Evolutionary conservation across 2,797 vertebrate species (phyloP).

Genomic region (Salmo trutta): DNA sequence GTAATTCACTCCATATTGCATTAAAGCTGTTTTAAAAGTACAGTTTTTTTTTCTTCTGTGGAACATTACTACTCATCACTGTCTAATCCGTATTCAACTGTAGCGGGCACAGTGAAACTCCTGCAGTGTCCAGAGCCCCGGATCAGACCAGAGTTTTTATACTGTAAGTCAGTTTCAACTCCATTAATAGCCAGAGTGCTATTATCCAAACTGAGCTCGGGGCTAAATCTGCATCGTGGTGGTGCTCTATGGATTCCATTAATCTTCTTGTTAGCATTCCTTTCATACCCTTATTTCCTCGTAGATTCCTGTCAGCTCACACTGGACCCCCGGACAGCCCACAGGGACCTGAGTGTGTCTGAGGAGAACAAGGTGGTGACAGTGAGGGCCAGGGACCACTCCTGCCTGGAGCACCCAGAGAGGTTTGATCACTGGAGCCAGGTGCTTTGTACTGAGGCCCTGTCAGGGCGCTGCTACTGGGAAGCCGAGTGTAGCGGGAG

Average conservation of each 20-base stretch:
- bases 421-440: slow-evolving; percentile 50
- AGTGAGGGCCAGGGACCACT: slow-evolving; percentile 13
- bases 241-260: slow-evolving; percentile 16
- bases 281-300: background rate
- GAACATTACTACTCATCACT: background rate
- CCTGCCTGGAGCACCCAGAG: slow-evolving; percentile 37
- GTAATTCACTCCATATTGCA: background rate
- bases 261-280: slow-evolving; percentile 32
- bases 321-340: slow-evolving; percentile 30
- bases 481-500: slow-evolving; percentile 36
- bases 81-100: slow-evolving; percentile 14
- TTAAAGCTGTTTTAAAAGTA: too few species aligned
- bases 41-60: background rate
- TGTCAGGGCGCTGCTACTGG: slow-evolving; percentile 38
- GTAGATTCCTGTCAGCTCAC: slow-evolving; percentile 32
- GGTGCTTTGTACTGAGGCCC: slow-evolving; percentile 40
- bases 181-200: background rate
- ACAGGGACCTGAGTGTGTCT: slow-evolving; percentile 35
- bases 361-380: slow-evolving; percentile 23
- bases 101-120: slow-evolving; percentile 43
- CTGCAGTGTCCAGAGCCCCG: slow-evolving; percentile 37
- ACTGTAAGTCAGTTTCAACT: slow-evolving; percentile 29
- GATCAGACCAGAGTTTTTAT: slow-evolving; percentile 36
- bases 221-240: slow-evolving; percentile 14
- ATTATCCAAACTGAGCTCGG: background rate